Conservation (phyloP, 2,113 vertebrate species). For the Diadophis punctatus region DNA sequence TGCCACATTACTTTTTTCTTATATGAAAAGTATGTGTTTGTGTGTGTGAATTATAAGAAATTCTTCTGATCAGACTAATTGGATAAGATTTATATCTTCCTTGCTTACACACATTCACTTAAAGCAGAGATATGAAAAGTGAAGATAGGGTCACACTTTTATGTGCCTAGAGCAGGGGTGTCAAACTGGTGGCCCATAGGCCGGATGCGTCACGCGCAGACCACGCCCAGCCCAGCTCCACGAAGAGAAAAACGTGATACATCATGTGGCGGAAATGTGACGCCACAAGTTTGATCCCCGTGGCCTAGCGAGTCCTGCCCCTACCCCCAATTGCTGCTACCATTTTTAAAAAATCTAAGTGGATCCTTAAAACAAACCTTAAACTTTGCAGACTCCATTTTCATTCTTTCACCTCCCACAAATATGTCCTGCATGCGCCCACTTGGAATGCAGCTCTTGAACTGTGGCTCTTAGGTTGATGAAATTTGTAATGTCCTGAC, state of each 20-base stretch:
- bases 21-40: not conserved
- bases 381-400: not conserved
- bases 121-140: not conserved
- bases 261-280: too few relatives aligned
- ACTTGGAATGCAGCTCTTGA: not conserved
- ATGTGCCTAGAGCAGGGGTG: not conserved
- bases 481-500: not conserved
- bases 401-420: not conserved
- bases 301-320: not conserved
- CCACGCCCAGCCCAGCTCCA: too few relatives aligned
- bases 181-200: too few relatives aligned
- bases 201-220: too few relatives aligned
- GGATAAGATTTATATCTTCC: not conserved
- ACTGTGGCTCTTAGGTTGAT: not conserved
- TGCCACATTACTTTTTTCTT: constrained; percentile 16
- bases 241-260: too few relatives aligned
- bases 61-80: not conserved
- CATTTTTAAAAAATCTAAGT: not conserved
- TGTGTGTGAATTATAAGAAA: not conserved
- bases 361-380: not conserved
- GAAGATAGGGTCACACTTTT: not conserved
- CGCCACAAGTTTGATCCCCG: too few relatives aligned
- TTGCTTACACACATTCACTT: not conserved
- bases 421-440: not conserved
- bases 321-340: not conserved